Base-by-base conservation (phyloP, 2,888 invertebrate genomes). In the Eumerus sabulonum region DNA sequence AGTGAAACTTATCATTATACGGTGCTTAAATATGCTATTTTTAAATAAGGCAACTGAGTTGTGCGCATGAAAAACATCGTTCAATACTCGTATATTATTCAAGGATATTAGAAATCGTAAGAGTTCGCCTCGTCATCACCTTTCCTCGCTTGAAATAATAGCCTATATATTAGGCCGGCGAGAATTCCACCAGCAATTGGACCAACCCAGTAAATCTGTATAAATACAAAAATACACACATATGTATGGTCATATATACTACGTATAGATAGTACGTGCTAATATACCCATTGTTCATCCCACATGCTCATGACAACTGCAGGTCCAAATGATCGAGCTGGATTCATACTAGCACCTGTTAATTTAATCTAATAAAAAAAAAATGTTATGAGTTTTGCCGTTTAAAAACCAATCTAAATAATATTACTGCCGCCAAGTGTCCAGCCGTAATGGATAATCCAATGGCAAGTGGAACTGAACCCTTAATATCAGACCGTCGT, bases 301-400 rank as follows among this genome's bases (percentile, higher is more conserved):
- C 95, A 97, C 64, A 90, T 85, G 56, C 93, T 92, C 89, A 93
- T 92, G 44, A 97, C 92, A 9, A 96, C 92, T 16, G 97, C 95
- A 0, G 96, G 95, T 17, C 97, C 97, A 86, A 97, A 94, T 57
- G 95, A 94, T 82, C 97, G 92, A 0, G 97, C 97, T 0, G 97
- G 96, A 90, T 97, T 97, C 97, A 97, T 96, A 88, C 96, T 96
- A 74, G 96, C 92, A 14, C 97, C 96, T 14, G 96, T 94, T 85
- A 92, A 91, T 84, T 94, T 93, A 85, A 97, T 93, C 94, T 94
- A 76, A 0, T 62, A 54, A 62, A 5, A 1, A 9, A 1, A 12
- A 11, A 5, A 56, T 18, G 44, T 51, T 42, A n/a, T 12, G 1
- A 7, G 14, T 40, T 35, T 18, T 60, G 13, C 11, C 19, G 9